Evolutionary conservation across 2,888 invertebrate genomes (phyloP).

Genomic region (Bruchidius siliquastri): DNA sequence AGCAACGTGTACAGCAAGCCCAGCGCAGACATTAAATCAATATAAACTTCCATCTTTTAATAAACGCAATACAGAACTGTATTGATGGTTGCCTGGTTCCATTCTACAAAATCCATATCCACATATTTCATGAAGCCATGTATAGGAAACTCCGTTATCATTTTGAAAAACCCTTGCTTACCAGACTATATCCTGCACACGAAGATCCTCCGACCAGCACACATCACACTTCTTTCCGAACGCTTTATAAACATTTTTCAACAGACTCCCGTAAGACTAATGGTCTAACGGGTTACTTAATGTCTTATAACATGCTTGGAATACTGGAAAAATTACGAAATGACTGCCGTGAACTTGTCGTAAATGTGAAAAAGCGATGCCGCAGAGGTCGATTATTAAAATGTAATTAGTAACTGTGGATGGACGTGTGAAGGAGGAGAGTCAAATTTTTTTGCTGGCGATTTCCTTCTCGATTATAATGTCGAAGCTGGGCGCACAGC

Average conservation of each 20-base stretch:
- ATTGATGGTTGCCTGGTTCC: too few species aligned
- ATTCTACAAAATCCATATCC: too few species aligned
- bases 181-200: neutral
- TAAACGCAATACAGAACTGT: too few species aligned
- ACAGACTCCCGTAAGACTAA: neutral
- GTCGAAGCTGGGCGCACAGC: neutral
- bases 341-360: neutral
- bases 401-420: neutral
- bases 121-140: too few species aligned
- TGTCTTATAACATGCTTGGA: neutral
- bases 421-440: neutral
- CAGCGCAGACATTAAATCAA: too few species aligned
- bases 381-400: neutral
- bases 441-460: neutral
- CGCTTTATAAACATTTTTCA: neutral
- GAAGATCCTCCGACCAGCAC: neutral
- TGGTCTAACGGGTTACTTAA: neutral
- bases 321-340: neutral
- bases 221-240: neutral
- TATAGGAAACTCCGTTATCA: too few species aligned
- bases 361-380: neutral
- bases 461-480: neutral
- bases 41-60: too few species aligned
- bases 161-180: too few species aligned
- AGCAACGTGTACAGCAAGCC: too few species aligned